Evolutionary conservation across 2,797 vertebrate species (phyloP).

Genomic region (Octomys mimax): DNA sequence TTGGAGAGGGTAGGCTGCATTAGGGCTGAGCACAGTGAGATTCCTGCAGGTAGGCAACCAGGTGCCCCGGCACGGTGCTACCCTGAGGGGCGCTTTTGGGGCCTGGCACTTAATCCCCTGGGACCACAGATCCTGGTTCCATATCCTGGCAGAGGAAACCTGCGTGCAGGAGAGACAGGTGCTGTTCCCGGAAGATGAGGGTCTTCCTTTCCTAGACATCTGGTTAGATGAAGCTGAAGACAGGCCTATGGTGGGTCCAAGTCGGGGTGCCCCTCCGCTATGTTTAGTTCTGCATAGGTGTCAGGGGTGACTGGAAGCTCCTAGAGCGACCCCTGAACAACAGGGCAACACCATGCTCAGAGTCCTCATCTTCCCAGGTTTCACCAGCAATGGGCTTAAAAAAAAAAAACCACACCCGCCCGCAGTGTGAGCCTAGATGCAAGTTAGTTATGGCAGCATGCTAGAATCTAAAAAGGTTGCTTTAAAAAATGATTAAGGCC

Average conservation of each 20-base stretch:
- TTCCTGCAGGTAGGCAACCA: slow-evolving; percentile 74
- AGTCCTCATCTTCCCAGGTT: neutral
- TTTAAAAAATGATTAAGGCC: neutral
- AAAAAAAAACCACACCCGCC: neutral
- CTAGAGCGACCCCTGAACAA: no score
- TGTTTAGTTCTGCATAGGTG: neutral
- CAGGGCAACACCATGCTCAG: accelerated
- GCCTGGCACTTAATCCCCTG: slow-evolving; percentile 8
- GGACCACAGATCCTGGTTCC: neutral
- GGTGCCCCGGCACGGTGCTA: slow-evolving; percentile 75
- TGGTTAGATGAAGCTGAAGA: neutral
- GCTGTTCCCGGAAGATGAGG: no score
- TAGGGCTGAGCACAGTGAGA: slow-evolving; percentile 68
- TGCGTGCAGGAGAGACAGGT: neutral
- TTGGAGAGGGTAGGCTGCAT: slow-evolving; percentile 75
- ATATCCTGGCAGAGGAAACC: slow-evolving; percentile 52
- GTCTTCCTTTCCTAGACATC: no score
- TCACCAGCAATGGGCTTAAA: neutral
- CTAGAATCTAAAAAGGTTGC: slow-evolving; percentile 16
- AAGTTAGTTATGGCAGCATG: neutral
- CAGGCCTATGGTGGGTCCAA: neutral
- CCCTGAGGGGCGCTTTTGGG: neutral
- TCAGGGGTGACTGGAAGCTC: neutral
- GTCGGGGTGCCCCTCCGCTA: accelerated
- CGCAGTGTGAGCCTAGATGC: neutral